Evolutionary conservation across 2,888 invertebrate genomes (phyloP), one percentile per base, ranked within the genome.

Genomic region (Chrysolina oricalcia): DNA sequence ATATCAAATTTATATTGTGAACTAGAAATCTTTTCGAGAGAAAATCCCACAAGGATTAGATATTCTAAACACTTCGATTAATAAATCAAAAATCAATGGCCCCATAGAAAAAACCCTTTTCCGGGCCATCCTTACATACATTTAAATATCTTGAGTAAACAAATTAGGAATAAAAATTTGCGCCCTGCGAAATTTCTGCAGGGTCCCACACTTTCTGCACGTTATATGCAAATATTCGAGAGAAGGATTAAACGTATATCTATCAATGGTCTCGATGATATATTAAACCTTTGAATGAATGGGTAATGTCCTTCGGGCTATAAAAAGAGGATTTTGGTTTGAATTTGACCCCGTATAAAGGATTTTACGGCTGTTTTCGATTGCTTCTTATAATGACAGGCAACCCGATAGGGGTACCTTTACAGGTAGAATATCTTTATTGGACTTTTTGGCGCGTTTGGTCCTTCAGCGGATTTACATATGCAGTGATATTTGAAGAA

Each of bases 31-130:
- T 67, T 11, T 56, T 21, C 68, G 48, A 48, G 62, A 73, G 75
- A 79, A 75, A 76, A 82, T 83, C 83, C 81, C 83, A 83, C 83
- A 83, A 78, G 81, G 83, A 83, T 83, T 83, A 83, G 78, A 80
- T 81, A 83, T 83, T 81, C 78, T 80, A 80, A 81, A 80, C 71
- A 80, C 73, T 62, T 70, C 77, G 79, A 83, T 83, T 83, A 83
- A 83, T 83, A 83, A 83, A 83, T 83, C 83, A 83, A 80, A 80
- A 79, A 83, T 82, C 83, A 82, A 82, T 83, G 79, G 68, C 53
- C 53, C 68, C 35, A 68, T 68, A 15, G 43, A 68, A 40, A 68
- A 68, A 67, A 67, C 67, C 67, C 67, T 2, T 68, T 68, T 68
- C 53, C 68, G 8, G 68, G 19, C 41, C 62, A 41, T 71, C 72